phyloP scores from a whole-genome alignment of 2,888 invertebrate genomes.

The Timema podura region DNA sequence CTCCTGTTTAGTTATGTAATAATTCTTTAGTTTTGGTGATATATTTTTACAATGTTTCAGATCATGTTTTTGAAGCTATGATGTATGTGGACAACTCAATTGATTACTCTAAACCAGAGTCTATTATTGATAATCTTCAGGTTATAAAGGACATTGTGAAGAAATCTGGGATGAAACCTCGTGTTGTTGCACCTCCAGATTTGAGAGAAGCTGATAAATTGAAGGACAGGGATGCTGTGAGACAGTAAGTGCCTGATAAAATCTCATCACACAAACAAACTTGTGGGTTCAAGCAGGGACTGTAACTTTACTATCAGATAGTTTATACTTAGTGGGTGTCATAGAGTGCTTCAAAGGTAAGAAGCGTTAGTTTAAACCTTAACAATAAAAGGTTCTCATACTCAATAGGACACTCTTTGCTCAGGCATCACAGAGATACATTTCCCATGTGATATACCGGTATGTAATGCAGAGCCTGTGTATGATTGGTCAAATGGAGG shows the following conservation, averaged over 20 bases:
- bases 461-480: too few species aligned
- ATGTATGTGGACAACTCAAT: slow-evolving; percentile 58
- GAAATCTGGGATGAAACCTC: slow-evolving; percentile 61
- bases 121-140: slow-evolving; percentile 59
- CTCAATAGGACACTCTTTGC: too few species aligned
- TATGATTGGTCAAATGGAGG: too few species aligned
- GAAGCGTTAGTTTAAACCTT: too few species aligned
- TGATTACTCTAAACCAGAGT: slow-evolving; percentile 51
- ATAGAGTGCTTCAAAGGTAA: too few species aligned
- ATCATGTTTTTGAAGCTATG: slow-evolving; percentile 66
- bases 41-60: slow-evolving; percentile 45
- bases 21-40: too few species aligned
- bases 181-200: slow-evolving; percentile 53
- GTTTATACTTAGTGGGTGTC: not conserved
- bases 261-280: not conserved
- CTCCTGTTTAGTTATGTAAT: too few species aligned
- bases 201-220: slow-evolving; percentile 44
- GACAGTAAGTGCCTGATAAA: slow-evolving; percentile 11
- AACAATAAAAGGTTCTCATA: too few species aligned
- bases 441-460: too few species aligned
- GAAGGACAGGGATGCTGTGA: slow-evolving; percentile 40
- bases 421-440: too few species aligned
- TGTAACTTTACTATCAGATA: not conserved
- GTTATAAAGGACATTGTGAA: slow-evolving; percentile 65
- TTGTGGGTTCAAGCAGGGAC: not conserved